Conservation (phyloP, 1,140 invertebrate genomes). For the Drosophila arizonae region DNA sequence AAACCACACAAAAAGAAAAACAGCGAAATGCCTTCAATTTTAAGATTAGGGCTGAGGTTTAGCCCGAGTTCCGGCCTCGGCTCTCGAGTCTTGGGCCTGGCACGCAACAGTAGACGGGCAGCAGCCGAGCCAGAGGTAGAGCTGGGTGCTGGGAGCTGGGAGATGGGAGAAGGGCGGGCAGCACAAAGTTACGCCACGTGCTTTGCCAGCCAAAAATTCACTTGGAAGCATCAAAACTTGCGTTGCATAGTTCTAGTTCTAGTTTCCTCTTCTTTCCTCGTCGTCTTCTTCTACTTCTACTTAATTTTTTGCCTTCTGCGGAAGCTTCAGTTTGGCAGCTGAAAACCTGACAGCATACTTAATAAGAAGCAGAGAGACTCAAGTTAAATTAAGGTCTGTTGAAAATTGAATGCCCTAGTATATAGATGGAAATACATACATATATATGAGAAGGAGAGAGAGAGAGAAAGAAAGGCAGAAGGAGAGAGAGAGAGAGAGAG, state of each 20-base stretch:
- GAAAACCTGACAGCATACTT: constrained; percentile 19
- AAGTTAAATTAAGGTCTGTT: background rate
- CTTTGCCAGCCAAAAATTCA: constrained; percentile 59
- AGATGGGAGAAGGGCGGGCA: background rate
- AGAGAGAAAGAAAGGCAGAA: too few relatives aligned
- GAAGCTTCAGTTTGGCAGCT: constrained; percentile 7
- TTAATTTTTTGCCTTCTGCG: background rate
- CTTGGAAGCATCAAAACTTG: constrained; percentile 56
- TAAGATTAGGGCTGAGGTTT: constrained; percentile 8
- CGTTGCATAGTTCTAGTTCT: constrained; percentile 54
- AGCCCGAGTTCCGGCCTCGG: constrained; percentile 14
- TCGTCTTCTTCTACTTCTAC: background rate
- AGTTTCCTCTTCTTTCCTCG: background rate
- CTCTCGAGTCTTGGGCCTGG: constrained; percentile 36
- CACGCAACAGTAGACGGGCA: constrained; percentile 34
- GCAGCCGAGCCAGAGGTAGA: background rate
- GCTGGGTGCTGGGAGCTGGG: background rate
- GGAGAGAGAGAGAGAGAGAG: too few relatives aligned
- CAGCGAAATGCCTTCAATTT: constrained; percentile 33
- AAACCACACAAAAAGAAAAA: constrained; percentile 30
- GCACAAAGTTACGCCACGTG: constrained; percentile 63
- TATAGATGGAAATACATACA: background rate
- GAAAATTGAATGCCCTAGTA: constrained; percentile 5
- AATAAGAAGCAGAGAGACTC: constrained; percentile 1
- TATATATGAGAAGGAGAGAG: too few relatives aligned